These are phyloP conservation scores for Hemichromis elongatus DNA, from an alignment of 2,113 vertebrate species.

Conservation along the genomic window DNA sequence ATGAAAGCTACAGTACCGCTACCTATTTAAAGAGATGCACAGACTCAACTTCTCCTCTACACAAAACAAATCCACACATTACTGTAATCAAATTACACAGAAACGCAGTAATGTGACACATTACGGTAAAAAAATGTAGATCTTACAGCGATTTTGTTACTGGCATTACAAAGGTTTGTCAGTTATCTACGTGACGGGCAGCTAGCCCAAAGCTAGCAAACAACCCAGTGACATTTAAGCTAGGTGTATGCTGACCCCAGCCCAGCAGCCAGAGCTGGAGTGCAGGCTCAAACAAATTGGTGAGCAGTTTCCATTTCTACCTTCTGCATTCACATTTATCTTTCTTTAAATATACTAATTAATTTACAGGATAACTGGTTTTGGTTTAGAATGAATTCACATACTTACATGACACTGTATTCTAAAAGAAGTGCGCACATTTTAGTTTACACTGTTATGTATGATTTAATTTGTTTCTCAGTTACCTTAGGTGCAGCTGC, in stretches of 20 bases:
- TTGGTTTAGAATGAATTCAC: too few relatives aligned
- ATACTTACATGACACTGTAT: too few relatives aligned
- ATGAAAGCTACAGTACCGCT: background rate
- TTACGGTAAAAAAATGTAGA: fast-evolving
- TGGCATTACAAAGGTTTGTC: background rate
- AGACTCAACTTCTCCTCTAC: background rate
- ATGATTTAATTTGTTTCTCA: too few relatives aligned
- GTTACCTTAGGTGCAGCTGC: too few relatives aligned
- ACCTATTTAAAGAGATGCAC: background rate
- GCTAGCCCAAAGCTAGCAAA: background rate
- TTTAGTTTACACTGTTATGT: too few relatives aligned
- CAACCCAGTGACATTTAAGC: background rate
- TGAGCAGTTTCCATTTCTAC: background rate
- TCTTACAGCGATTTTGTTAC: background rate
- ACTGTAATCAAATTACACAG: background rate
- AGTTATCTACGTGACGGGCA: background rate
- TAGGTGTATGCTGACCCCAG: background rate
- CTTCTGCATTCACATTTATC: too few relatives aligned
- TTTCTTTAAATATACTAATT: too few relatives aligned
- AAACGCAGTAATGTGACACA: background rate
- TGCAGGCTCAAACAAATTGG: background rate
- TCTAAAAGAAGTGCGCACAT: too few relatives aligned
- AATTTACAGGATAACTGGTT: too few relatives aligned
- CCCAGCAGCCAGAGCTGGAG: background rate
- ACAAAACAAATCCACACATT: background rate